Conservation (phyloP, 2,797 vertebrate genomes). For the Urophycis tenuis region DNA sequence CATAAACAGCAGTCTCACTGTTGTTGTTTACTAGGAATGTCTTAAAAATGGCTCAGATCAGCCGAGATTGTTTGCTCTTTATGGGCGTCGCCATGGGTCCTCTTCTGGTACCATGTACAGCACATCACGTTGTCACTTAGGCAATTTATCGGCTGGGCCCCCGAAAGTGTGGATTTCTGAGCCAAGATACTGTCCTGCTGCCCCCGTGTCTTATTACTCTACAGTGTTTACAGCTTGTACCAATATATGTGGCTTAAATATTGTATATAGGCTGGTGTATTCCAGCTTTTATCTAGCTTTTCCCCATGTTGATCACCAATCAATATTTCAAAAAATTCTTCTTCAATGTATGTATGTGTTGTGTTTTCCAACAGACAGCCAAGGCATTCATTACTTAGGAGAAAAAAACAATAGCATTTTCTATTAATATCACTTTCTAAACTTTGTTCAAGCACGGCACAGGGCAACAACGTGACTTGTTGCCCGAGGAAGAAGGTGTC, state of each 20-base stretch:
- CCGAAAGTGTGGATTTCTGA: slow-evolving; percentile 1
- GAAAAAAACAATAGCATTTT: neutral
- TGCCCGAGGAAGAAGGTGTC: neutral
- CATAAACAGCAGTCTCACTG: neutral
- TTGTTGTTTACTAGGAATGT: neutral
- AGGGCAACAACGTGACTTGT: neutral
- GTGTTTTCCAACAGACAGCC: neutral
- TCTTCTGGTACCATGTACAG: neutral
- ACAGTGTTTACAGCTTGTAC: neutral
- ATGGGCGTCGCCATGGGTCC: neutral
- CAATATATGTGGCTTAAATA: neutral
- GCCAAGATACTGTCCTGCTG: neutral
- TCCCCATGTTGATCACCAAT: neutral
- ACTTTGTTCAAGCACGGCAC: neutral
- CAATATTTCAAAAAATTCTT: neutral
- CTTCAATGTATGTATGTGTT: neutral
- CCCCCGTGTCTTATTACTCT: neutral
- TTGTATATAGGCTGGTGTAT: neutral
- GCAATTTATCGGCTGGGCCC: neutral
- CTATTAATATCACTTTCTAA: neutral
- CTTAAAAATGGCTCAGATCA: neutral
- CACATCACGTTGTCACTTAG: slow-evolving; percentile 4
- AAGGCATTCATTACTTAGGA: neutral
- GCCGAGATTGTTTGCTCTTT: neutral
- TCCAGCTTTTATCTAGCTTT: neutral